Conservation (phyloP, 1,140 invertebrate species). For the Episyrphus balteatus region DNA sequence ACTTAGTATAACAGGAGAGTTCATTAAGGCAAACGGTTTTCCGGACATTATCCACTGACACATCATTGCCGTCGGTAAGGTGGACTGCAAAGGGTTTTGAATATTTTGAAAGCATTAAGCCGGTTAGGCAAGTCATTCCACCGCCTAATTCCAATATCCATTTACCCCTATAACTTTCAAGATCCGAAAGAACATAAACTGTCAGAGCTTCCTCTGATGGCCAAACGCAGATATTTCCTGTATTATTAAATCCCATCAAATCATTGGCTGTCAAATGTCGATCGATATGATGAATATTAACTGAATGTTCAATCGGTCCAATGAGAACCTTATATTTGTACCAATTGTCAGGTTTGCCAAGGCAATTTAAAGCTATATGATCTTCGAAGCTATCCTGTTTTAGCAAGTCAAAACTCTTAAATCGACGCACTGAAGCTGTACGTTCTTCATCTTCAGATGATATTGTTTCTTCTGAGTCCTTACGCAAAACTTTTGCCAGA, state of each 20-base stretch:
- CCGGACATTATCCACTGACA: constrained; percentile 63
- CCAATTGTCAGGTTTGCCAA: constrained; percentile 38
- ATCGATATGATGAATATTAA: constrained; percentile 47
- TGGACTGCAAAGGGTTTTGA: constrained; percentile 45
- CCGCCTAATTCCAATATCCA: constrained; percentile 69
- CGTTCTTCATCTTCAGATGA: constrained; percentile 26
- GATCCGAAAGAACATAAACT: constrained; percentile 59
- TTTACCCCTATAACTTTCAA: constrained; percentile 50
- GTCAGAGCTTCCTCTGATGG: constrained; percentile 77
- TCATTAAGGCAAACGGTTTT: constrained; percentile 51
- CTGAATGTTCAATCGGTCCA: constrained; percentile 31
- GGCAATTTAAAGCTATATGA: constrained; percentile 24
- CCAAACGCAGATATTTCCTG: constrained; percentile 85
- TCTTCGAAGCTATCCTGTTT: constrained; percentile 33
- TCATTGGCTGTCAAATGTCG: constrained; percentile 54
- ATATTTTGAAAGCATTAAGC: constrained; percentile 61
- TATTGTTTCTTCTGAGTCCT: constrained; percentile 35
- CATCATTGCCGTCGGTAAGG: constrained; percentile 69
- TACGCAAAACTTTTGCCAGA: constrained; percentile 51
- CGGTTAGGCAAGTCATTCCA: constrained; percentile 76
- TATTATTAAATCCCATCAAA: constrained; percentile 79
- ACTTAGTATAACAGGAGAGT: constrained; percentile 38
- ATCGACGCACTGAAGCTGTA: constrained; percentile 30
- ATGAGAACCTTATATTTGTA: constrained; percentile 44
- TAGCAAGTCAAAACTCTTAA: constrained; percentile 33